Conservation (phyloP, 1,140 invertebrate species). For the Stegodyphus dumicola region DNA sequence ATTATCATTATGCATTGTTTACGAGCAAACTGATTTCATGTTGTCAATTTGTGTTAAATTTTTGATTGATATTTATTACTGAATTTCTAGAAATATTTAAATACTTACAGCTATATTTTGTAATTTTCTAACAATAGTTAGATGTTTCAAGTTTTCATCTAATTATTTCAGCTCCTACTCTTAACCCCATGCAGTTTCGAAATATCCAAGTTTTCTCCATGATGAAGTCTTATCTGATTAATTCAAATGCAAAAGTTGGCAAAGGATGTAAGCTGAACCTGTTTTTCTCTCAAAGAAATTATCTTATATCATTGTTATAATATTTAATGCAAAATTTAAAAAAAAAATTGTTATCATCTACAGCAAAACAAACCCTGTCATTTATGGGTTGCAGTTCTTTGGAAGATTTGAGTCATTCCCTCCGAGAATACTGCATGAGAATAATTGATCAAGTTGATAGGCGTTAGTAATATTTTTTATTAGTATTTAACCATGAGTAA, state of each 20-base stretch:
- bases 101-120: too few species aligned
- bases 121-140: too few species aligned
- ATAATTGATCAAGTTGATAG: slow-evolving; percentile 55
- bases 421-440: slow-evolving; percentile 47
- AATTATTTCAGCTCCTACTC: slow-evolving; percentile 9
- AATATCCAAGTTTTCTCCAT: slow-evolving; percentile 48
- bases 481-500: too few species aligned
- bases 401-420: slow-evolving; percentile 19
- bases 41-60: too few species aligned
- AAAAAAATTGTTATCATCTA: background rate
- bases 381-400: slow-evolving; percentile 20
- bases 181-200: slow-evolving; percentile 24
- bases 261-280: slow-evolving; percentile 20
- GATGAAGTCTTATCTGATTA: slow-evolving; percentile 41
- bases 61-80: too few species aligned
- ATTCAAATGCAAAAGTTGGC: slow-evolving; percentile 12
- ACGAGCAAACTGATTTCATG: too few species aligned
- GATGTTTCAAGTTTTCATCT: background rate
- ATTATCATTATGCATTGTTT: too few species aligned
- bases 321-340: background rate
- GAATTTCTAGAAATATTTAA: too few species aligned
- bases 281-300: too few species aligned
- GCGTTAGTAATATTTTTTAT: slow-evolving; percentile 24
- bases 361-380: slow-evolving; percentile 14
- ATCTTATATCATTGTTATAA: background rate